Conservation (phyloP, 2,797 vertebrate genomes). For the Sitta carolinensis region DNA sequence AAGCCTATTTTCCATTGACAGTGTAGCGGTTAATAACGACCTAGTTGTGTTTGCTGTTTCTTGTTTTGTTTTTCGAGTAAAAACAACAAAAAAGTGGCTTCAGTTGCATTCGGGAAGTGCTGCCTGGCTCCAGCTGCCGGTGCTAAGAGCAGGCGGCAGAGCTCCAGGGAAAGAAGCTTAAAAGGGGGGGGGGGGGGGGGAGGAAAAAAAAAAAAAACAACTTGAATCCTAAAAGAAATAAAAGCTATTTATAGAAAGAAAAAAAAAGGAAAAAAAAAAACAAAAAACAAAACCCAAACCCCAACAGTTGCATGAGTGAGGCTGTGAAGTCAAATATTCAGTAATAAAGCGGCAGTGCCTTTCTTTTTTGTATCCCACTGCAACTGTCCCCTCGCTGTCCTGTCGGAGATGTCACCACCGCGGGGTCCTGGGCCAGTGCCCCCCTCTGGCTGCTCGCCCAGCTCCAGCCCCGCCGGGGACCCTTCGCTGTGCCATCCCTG, state of each 20-base stretch:
- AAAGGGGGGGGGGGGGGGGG: background rate
- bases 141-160: conserved; percentile 90
- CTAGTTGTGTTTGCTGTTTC: conserved; percentile 72
- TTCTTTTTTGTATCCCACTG: conserved; percentile 75
- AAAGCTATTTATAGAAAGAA: conserved; percentile 87
- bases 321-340: conserved; percentile 87
- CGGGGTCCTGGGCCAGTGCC: background rate
- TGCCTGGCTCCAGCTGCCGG: conserved; percentile 79
- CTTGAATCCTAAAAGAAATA: conserved; percentile 37
- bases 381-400: conserved; percentile 31
- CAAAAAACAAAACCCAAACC: conserved; percentile 45
- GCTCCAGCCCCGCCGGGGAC: background rate
- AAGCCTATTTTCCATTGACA: conserved; percentile 74
- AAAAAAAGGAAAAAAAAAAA: conserved; percentile 12
- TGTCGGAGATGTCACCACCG: background rate
- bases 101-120: conserved; percentile 55
- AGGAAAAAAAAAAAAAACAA: background rate
- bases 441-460: background rate
- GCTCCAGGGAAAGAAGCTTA: conserved; percentile 72
- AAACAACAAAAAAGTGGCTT: conserved; percentile 38
- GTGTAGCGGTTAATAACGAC: conserved; percentile 65
- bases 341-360: conserved; percentile 96
- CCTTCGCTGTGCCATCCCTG: conserved; percentile 17
- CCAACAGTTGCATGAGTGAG: conserved; percentile 82
- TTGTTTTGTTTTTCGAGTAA: conserved; percentile 7